Percentiles rank a stretch among this genome's conserved stretches.
Conservation (phyloP, 2,113 vertebrate genomes). For the Malurus cyaneus region DNA sequence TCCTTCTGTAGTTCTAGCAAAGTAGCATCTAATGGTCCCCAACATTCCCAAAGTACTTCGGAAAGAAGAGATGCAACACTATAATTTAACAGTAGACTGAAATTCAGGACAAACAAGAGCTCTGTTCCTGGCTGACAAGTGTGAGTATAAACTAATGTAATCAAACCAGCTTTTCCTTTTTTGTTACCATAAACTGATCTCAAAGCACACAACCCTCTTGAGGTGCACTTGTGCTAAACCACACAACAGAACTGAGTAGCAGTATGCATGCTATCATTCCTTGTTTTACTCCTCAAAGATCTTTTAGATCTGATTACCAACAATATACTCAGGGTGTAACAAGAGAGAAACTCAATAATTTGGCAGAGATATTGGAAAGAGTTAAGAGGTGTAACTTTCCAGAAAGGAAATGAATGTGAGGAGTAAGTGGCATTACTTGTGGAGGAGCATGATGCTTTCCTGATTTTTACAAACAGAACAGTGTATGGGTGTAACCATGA, state of each 20-base stretch:
- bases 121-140: background rate
- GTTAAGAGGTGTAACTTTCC: background rate
- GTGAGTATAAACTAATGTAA: background rate
- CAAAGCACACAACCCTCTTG: background rate
- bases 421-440: background rate
- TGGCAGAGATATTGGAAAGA: background rate
- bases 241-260: background rate
- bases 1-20: background rate
- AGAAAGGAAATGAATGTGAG: fast-evolving
- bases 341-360: background rate
- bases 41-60: background rate
- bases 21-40: background rate
- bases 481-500: background rate
- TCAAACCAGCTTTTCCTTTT: background rate
- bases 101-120: background rate
- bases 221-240: background rate
- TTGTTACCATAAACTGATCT: background rate
- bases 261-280: fast-evolving
- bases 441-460: background rate
- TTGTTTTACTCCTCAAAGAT: background rate
- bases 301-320: background rate
- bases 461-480: background rate
- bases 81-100: fast-evolving
- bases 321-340: background rate
- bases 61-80: background rate